Evolutionary conservation across 1,140 invertebrate species (phyloP).

Genomic region (Lordiphosa collinella): DNA sequence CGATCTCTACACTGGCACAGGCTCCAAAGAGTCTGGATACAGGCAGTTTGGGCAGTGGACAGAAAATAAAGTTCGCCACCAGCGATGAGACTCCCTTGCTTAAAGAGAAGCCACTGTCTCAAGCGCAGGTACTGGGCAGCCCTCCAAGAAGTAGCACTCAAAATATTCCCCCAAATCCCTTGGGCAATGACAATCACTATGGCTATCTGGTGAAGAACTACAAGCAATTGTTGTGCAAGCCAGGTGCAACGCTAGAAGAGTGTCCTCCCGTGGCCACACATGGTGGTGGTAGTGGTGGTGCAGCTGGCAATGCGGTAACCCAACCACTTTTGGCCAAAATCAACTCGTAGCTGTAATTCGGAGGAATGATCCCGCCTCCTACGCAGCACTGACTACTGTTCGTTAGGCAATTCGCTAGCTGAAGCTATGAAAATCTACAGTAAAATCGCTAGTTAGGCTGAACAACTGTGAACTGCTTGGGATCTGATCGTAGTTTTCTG

Average conservation of each 20-base stretch:
- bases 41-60: constrained; percentile 41
- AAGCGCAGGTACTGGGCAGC: not conserved
- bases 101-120: constrained; percentile 3
- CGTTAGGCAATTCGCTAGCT: too few species aligned
- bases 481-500: constrained; percentile 35
- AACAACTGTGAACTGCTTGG: not conserved
- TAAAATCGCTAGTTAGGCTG: too few species aligned
- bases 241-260: constrained; percentile 13
- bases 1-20: constrained; percentile 54
- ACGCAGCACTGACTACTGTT: too few species aligned
- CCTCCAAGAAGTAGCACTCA: constrained; percentile 38
- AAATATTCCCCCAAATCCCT: constrained; percentile 47
- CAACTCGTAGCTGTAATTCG: constrained; percentile 60
- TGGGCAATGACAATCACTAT: constrained; percentile 34
- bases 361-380: constrained; percentile 4
- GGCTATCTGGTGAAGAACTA: constrained; percentile 63
- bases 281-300: constrained; percentile 9
- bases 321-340: constrained; percentile 74
- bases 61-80: constrained; percentile 64
- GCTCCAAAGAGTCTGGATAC: constrained; percentile 21
- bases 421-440: too few species aligned
- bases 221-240: constrained; percentile 38
- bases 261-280: constrained; percentile 28
- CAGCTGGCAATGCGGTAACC: constrained; percentile 40
- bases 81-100: constrained; percentile 44